A percentile compares a stretch with the other conserved stretches of the same genome.
Evolutionary conservation across 2,113 vertebrate genomes (phyloP).

Genomic region (Boleophthalmus pectinirostris): DNA sequence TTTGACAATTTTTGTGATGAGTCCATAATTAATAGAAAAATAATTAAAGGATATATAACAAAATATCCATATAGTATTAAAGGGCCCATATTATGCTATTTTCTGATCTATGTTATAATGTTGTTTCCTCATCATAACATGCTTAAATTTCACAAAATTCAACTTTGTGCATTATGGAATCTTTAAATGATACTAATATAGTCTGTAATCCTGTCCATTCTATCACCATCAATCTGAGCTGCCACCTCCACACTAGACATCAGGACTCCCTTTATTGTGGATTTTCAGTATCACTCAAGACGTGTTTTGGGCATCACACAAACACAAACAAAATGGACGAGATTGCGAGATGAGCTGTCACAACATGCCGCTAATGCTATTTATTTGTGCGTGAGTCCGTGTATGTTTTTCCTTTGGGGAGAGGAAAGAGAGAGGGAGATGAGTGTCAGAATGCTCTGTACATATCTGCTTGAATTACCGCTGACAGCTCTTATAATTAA

Average conservation of each 20-base stretch:
- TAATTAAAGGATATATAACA: too few relatives aligned
- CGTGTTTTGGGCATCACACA: constrained; percentile 40
- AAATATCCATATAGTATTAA: too few relatives aligned
- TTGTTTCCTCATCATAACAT: too few relatives aligned
- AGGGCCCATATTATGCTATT: too few relatives aligned
- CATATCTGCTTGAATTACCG: constrained; percentile 49
- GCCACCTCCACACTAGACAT: not conserved
- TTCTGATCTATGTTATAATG: too few relatives aligned
- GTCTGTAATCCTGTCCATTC: not conserved
- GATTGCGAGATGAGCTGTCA: constrained; percentile 45
- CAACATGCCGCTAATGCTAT: constrained; percentile 39
- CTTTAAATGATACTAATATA: not conserved
- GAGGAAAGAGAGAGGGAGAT: constrained; percentile 15
- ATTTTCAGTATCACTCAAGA: not conserved
- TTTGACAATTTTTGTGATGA: too few relatives aligned
- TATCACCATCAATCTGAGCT: not conserved
- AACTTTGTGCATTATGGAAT: too few relatives aligned
- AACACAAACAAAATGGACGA: constrained; percentile 30
- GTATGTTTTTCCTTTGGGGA: constrained; percentile 52
- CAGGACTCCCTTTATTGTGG: not conserved
- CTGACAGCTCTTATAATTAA: constrained; percentile 67
- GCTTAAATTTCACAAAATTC: too few relatives aligned
- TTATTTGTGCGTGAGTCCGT: constrained; percentile 44
- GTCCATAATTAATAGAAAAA: too few relatives aligned
- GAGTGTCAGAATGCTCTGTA: constrained; percentile 38